These are phyloP conservation scores for Drosophila prolongata DNA, from an alignment of 2,888 invertebrate genomes.

Conservation along the genomic window DNA sequence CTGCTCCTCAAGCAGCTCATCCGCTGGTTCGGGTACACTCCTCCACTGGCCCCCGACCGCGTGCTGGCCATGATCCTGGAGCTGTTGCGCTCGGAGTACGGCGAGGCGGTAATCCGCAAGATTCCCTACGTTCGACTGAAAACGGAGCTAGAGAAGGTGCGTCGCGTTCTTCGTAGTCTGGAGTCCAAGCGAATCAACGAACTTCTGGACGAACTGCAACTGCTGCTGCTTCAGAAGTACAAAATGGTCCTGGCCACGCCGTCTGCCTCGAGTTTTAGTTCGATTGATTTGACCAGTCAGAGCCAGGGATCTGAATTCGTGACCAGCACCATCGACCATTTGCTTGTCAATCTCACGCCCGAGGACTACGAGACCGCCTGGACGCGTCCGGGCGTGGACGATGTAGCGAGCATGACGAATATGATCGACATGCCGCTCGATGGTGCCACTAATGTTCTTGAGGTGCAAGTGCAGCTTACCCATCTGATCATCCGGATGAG, in stretches of 20 bases:
- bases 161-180: slow-evolving; percentile 28
- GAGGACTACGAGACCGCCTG: slow-evolving; percentile 79
- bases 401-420: slow-evolving; percentile 75
- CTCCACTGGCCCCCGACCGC: slow-evolving; percentile 66
- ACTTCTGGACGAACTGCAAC: slow-evolving; percentile 64
- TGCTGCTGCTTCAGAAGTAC: slow-evolving; percentile 43
- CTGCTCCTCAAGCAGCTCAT: slow-evolving; percentile 82
- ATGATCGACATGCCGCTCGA: slow-evolving; percentile 65
- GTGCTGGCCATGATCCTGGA: slow-evolving; percentile 77
- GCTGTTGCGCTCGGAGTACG: slow-evolving; percentile 77
- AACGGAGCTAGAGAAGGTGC: slow-evolving; percentile 78
- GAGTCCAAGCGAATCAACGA: slow-evolving; percentile 18
- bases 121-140: slow-evolving; percentile 68
- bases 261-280: not conserved
- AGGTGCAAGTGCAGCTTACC: slow-evolving; percentile 69
- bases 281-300: not conserved
- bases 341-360: slow-evolving; percentile 1
- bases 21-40: slow-evolving; percentile 81
- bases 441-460: slow-evolving; percentile 33
- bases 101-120: slow-evolving; percentile 59
- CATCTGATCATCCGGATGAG: slow-evolving; percentile 75
- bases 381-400: slow-evolving; percentile 71
- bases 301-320: not conserved
- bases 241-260: not conserved
- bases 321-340: not conserved